Evolutionary conservation across 2,113 vertebrate species (phyloP), one percentile per base, ranked within the genome.

Genomic region (Furnarius figulus): DNA sequence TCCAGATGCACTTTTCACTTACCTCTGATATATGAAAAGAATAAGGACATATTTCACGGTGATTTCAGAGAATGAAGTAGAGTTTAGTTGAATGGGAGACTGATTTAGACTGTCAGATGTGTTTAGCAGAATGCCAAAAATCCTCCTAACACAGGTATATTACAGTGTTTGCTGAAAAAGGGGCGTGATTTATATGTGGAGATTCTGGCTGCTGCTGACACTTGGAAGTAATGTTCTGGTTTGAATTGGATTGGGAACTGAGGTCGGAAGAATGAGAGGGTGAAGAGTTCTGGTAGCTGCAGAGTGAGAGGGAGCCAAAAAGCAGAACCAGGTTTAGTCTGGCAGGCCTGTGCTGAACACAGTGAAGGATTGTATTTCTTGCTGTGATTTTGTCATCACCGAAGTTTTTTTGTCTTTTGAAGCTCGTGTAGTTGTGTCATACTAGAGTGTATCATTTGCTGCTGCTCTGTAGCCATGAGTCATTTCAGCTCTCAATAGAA

Each of bases 331-430:
- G 23, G 4, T 59, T 62, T 49, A 74, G 14, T 40, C 30, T 85
- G 28, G 16, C 14, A 55, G 19, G 61, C 35, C 16, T 22, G 3
- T 44, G 55, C 52, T 87, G 61, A 90, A 24, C n/a, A 80, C 65
- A 46, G 23, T 62, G 55, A 85, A 85, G 40, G 24, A 30, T 42
- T 68, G 6, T n/a, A 5, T 50, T 24, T 78, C 35, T 79, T 61
- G 65, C 9, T 0, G 0, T 49, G 22, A 39, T 74, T 30, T 61
- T 85, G 78, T 76, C 35, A 61, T 63, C 1, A 1, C 22, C 8
- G 5, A n/a, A 35, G 49, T 5, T 62, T 47, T 47, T 42, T 82
- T 82, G 56, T 62, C 30, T 65, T 85, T 31, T 68, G 66, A 75
- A 82, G 39, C 27, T 59, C 65, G 33, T 92, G 6, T 81, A 27